A percentile compares a stretch with the other conserved stretches of the same genome.
Conservation (phyloP, 1,140 invertebrate genomes). For the Geopemphigus sp. region DNA sequence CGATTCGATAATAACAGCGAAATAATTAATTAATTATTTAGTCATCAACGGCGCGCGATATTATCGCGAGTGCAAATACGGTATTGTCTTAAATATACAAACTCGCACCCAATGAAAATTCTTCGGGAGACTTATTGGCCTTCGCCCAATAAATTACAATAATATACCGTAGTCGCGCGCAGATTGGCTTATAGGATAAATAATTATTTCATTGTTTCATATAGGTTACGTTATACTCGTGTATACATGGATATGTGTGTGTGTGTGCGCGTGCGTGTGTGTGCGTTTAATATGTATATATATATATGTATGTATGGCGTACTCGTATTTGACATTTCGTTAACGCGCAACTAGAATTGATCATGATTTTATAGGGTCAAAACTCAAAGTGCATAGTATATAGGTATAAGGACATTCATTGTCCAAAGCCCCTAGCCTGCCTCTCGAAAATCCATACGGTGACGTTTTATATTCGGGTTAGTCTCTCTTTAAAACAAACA, state of each 20-base stretch:
- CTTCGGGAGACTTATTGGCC: constrained; percentile 14
- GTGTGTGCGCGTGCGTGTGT: too few species aligned
- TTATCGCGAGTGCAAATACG: too few species aligned
- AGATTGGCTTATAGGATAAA: constrained; percentile 38
- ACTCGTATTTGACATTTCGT: neutral
- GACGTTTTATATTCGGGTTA: too few species aligned
- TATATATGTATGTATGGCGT: too few species aligned
- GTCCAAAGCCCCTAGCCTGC: too few species aligned
- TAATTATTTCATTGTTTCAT: constrained; percentile 23
- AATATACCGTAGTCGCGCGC: neutral
- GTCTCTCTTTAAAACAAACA: too few species aligned
- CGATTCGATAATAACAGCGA: neutral
- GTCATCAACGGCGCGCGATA: neutral
- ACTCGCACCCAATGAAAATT: constrained; percentile 12
- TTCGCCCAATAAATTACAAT: constrained; percentile 23
- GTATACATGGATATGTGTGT: neutral
- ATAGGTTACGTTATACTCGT: neutral
- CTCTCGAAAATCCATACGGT: too few species aligned
- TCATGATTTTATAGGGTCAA: neutral
- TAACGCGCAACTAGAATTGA: neutral
- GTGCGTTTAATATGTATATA: too few species aligned
- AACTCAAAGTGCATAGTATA: too few species aligned
- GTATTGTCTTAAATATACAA: neutral
- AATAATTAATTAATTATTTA: neutral
- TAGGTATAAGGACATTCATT: too few species aligned